Base-by-base conservation (phyloP, 2,797 vertebrate species). In the Sebastes jordani region DNA sequence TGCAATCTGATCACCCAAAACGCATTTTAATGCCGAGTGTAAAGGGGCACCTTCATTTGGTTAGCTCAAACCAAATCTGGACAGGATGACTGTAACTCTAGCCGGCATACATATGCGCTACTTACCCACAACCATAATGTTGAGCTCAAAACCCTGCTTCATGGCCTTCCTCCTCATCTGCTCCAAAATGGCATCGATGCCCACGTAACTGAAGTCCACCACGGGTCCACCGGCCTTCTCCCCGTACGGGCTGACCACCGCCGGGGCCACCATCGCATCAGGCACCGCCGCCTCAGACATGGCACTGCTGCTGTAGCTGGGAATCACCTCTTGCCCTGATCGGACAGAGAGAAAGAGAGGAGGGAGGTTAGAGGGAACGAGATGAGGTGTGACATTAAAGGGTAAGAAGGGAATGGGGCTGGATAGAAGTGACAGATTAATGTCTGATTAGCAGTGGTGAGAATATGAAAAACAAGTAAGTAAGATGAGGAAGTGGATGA, bases 51-150 rank as follows among this genome's bases (percentile, higher is more conserved):
- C 29, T 6, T 30, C 29, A 30, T 30, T 30, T 30, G 29, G 11
- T 2, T 7, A 36, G 52, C 8, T 4, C 20, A 25, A 56, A 59
- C 4, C 11, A n/a, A 54, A 49, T 56, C 34, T 20, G 58, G 20
- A 56, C 5, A 71, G 54, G 8, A 20, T 4, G 1, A 54, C 9
- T 25, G 13, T 36, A 72, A 77, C n/a, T 29, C 66, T 4, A 59
- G 5, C 54, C 7, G 34, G 13, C 42, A 36, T 20, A 42, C 22
- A 78, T 8, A 13, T 29, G 10, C 0, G 42, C 18, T 71, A 94
- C 98, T 97, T 92, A 99, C 98, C 98, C 16, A 99, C 98, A 2
- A 99, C 98, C 98, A 99, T 99, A 87, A 99, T 99, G 95, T 99
- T 99, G 90, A 99, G 97, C 90, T 99, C 98, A 1, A 99, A 99